A percentile compares a stretch with the other conserved stretches of the same genome.
Evolutionary conservation across 2,888 invertebrate genomes (phyloP).

Genomic region (Bellardia bayeri): DNA sequence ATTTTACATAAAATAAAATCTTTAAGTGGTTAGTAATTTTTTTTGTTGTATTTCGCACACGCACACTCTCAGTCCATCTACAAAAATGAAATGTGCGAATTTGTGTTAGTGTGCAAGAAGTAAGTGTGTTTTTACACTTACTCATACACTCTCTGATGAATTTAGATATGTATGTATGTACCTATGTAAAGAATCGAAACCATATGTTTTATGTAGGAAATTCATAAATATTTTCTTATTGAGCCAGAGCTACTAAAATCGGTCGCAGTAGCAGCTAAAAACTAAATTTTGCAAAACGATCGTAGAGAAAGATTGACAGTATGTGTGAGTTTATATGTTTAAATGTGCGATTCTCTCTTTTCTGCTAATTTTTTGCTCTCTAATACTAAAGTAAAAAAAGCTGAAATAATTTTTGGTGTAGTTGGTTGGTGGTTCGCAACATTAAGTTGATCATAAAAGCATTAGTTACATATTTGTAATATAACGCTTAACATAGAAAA

Average conservation of each 20-base stretch:
- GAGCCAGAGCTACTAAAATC: conserved; percentile 66
- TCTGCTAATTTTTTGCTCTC: conserved; percentile 53
- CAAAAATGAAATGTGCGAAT: conserved; percentile 49
- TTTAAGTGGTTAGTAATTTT: conserved; percentile 43
- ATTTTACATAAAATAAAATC: conserved; percentile 16
- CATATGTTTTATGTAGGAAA: conserved; percentile 72
- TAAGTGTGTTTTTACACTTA: conserved; percentile 9
- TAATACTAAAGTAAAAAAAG: conserved; percentile 60
- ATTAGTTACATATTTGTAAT: conserved; percentile 84
- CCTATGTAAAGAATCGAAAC: conserved; percentile 52
- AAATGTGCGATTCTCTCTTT: conserved; percentile 62
- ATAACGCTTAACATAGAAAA: conserved; percentile 78
- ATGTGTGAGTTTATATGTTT: conserved; percentile 17
- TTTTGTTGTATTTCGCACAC: not conserved
- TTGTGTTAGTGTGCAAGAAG: conserved; percentile 36
- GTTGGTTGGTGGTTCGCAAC: conserved; percentile 72
- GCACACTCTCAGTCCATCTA: not conserved
- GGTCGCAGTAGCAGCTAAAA: conserved; percentile 34
- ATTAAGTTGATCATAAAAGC: conserved; percentile 75
- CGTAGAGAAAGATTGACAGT: conserved; percentile 8
- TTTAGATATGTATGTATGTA: not conserved
- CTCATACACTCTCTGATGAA: not conserved
- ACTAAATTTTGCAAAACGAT: conserved; percentile 63
- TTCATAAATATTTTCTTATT: conserved; percentile 66
- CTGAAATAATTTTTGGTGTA: conserved; percentile 66